These are phyloP conservation scores for Papilio protenor DNA, from an alignment of 2,888 invertebrate species.

Conservation along the genomic window DNA sequence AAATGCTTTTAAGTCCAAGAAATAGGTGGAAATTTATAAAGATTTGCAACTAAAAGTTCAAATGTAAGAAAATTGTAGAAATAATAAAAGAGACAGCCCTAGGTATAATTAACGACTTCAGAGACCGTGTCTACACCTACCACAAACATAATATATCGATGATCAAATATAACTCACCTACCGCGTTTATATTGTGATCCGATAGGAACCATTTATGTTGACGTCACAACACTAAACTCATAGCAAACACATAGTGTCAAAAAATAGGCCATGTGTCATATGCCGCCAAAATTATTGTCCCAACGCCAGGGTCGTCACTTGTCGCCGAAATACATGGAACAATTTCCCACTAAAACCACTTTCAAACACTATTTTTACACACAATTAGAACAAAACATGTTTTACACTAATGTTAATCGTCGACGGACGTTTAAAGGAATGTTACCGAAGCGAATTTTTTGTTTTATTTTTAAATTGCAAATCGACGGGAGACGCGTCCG, in stretches of 20 bases:
- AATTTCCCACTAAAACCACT: conserved; percentile 55
- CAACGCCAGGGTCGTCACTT: conserved; percentile 57
- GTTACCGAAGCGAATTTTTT: conserved; percentile 54
- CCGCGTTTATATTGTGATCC: conserved; percentile 30
- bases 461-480: conserved; percentile 77
- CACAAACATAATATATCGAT: conserved; percentile 14
- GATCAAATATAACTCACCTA: conserved; percentile 29
- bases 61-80: neutral
- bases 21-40: neutral
- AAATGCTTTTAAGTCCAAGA: neutral
- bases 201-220: conserved; percentile 35
- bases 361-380: conserved; percentile 68
- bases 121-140: conserved; percentile 6
- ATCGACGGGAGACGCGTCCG: conserved; percentile 72
- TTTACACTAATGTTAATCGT: conserved; percentile 15
- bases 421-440: conserved; percentile 45
- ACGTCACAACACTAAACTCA: conserved; percentile 45
- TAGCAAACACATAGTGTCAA: conserved; percentile 44
- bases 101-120: neutral
- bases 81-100: neutral
- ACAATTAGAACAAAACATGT: conserved; percentile 52
- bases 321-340: conserved; percentile 69
- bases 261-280: conserved; percentile 51
- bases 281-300: conserved; percentile 50
- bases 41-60: neutral